These are phyloP conservation scores for Eueides isabella DNA, from an alignment of 1,140 invertebrate genomes.

Conservation along the genomic window DNA sequence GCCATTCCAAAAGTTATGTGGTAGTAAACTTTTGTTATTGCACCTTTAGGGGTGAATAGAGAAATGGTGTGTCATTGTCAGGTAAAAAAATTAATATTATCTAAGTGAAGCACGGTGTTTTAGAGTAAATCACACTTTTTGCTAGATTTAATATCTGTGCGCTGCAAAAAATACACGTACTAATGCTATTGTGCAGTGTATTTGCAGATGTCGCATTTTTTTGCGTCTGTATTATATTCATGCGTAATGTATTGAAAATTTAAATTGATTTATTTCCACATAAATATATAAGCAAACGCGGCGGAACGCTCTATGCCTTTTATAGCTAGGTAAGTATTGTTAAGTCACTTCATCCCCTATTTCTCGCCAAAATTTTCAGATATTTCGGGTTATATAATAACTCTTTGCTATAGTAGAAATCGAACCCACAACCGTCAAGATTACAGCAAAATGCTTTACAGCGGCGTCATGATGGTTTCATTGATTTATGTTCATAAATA, in stretches of 20 bases:
- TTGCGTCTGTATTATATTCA: neutral
- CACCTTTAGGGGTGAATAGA: conserved; percentile 28
- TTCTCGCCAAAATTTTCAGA: too few relatives aligned
- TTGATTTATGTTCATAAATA: too few relatives aligned
- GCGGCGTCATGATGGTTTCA: too few relatives aligned
- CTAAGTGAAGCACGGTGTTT: neutral
- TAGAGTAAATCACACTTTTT: conserved; percentile 2
- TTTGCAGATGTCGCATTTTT: neutral
- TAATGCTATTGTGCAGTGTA: neutral
- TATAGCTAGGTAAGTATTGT: too few relatives aligned
- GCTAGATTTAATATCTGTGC: conserved; percentile 1
- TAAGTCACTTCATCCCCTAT: too few relatives aligned
- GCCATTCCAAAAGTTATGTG: neutral
- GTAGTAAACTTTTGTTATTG: conserved; percentile 28
- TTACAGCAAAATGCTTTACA: too few relatives aligned
- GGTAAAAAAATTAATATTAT: conserved; percentile 19
- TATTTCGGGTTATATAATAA: too few relatives aligned
- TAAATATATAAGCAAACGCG: too few relatives aligned
- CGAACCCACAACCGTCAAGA: too few relatives aligned
- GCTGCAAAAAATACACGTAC: neutral
- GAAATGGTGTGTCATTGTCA: conserved; percentile 31
- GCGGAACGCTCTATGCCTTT: too few relatives aligned
- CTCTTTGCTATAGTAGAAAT: too few relatives aligned
- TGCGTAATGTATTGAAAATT: neutral
- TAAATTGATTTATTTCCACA: neutral